These are phyloP conservation scores for Adelosebastes latens DNA, from an alignment of 2,797 vertebrate genomes.

Conservation along the genomic window DNA sequence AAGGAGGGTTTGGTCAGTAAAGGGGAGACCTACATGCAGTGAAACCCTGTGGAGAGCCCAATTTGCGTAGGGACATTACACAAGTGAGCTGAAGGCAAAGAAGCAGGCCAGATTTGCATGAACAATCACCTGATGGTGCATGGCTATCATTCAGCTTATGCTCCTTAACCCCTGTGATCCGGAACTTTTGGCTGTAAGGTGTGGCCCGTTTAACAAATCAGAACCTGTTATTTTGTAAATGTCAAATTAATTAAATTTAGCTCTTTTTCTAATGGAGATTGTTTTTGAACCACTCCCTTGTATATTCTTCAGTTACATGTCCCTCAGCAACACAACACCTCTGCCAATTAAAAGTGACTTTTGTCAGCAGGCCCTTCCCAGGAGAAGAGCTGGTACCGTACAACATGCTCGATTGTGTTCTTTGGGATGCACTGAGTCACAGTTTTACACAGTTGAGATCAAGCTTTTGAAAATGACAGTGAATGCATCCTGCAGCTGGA, in stretches of 20 bases:
- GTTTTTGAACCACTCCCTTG: conserved; percentile 5
- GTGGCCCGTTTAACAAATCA: background rate
- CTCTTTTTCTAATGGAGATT: background rate
- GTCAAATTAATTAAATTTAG: background rate
- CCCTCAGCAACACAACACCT: conserved; percentile 70
- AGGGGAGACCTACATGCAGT: background rate
- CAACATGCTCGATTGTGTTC: conserved; percentile 1
- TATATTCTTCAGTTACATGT: conserved; percentile 11
- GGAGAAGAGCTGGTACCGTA: conserved; percentile 29
- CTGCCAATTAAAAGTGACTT: conserved; percentile 71
- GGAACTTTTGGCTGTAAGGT: background rate
- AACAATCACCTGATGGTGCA: background rate
- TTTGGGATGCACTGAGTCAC: background rate
- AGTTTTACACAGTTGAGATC: background rate
- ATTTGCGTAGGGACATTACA: conserved; percentile 37
- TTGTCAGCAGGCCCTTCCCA: conserved; percentile 48
- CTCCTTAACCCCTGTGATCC: background rate
- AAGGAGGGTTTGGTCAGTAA: conserved; percentile 16
- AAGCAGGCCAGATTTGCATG: conserved; percentile 47
- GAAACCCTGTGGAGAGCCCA: background rate
- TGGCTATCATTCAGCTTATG: background rate
- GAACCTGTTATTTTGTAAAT: background rate
- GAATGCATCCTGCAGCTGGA: background rate
- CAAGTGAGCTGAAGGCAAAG: conserved; percentile 15
- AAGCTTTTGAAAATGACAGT: background rate